Evolutionary conservation across 2,797 vertebrate genomes (phyloP).

Genomic region (Alcedo quadribrachys): DNA sequence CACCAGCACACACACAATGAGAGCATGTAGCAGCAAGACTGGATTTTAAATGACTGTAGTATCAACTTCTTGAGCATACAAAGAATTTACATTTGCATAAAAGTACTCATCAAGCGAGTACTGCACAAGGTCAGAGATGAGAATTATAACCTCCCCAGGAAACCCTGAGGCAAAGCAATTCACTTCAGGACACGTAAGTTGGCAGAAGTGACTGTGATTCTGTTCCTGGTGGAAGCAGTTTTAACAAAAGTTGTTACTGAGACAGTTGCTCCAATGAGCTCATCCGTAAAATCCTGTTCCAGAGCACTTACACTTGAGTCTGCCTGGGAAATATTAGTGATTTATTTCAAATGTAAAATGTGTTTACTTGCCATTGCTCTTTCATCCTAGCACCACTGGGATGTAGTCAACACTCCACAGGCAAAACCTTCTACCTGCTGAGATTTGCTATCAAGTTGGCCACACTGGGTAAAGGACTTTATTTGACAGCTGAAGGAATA

Average conservation of each 20-base stretch:
- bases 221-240: background rate
- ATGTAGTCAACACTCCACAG: slow-evolving; percentile 13
- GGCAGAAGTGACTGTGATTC: background rate
- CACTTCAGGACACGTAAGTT: background rate
- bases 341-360: slow-evolving; percentile 32
- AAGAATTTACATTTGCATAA: slow-evolving; percentile 55
- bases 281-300: background rate
- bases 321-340: background rate
- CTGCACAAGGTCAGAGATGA: slow-evolving; percentile 22
- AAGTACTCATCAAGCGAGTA: background rate
- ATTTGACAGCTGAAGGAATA: slow-evolving; percentile 25
- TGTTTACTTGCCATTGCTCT: slow-evolving; percentile 25
- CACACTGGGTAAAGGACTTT: background rate
- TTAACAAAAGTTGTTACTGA: background rate
- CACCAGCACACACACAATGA: slow-evolving; percentile 8
- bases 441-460: slow-evolving; percentile 27
- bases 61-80: slow-evolving; percentile 54
- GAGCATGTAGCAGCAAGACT: slow-evolving; percentile 25
- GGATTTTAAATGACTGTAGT: slow-evolving; percentile 21
- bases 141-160: background rate
- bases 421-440: slow-evolving; percentile 41
- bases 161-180: slow-evolving; percentile 24
- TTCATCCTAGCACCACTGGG: slow-evolving; percentile 11
- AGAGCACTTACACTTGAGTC: background rate
- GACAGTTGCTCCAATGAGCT: background rate